phyloP scores from a whole-genome alignment of 1,140 invertebrate genomes.

The Chionoecetes opilio region DNA sequence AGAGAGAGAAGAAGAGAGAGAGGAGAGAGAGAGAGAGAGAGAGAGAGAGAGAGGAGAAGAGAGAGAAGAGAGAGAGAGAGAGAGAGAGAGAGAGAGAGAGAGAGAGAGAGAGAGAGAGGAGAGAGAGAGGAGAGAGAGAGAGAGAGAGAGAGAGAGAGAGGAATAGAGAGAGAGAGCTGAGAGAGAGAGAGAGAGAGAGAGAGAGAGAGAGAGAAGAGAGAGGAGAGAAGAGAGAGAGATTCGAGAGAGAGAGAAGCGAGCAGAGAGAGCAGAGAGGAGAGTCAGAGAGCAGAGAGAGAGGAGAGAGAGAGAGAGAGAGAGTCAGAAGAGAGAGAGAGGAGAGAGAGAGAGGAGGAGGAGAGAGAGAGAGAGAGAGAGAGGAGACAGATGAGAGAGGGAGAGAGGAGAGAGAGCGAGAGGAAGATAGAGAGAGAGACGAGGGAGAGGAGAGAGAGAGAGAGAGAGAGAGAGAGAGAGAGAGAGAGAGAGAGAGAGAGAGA shows the following conservation, averaged over 20 bases:
- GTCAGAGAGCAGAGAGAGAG: neutral
- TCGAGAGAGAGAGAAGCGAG: neutral
- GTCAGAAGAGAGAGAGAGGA: neutral
- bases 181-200: neutral
- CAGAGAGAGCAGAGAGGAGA: neutral
- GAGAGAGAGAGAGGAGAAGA: neutral
- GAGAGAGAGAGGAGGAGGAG: no score
- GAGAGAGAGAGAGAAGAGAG: neutral
- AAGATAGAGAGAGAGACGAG: neutral
- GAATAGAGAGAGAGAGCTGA: neutral
- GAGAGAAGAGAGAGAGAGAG: neutral
- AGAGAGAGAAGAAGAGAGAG: neutral
- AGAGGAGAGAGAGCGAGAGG: slow-evolving; percentile 48
- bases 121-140: slow-evolving; percentile 39
- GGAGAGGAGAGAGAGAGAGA: neutral
- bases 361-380: neutral
- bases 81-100: slow-evolving; percentile 3
- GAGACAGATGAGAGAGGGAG: slow-evolving; percentile 32
- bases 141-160: slow-evolving; percentile 51
- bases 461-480: neutral
- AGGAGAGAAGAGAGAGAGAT: neutral
- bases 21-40: neutral
- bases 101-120: neutral
- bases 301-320: neutral
- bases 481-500: no score